A percentile compares a stretch with the other conserved stretches of the same genome.
phyloP scores from a whole-genome alignment of 1,140 invertebrate genomes.

The Teleopsis dalmanni region DNA sequence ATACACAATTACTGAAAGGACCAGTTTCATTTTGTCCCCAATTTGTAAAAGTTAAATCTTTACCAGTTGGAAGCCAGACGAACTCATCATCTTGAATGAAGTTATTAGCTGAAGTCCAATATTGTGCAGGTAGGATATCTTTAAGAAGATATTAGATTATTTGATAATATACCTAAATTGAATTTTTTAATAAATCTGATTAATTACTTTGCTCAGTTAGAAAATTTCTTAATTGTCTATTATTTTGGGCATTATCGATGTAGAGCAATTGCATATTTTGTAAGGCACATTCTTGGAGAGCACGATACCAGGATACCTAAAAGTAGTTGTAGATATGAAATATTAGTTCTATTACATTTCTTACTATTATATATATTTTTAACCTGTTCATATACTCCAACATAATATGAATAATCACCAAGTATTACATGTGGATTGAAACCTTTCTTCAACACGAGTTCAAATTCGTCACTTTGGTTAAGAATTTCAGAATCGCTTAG shows the following conservation, averaged over 20 bases:
- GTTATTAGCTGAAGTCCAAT: conserved; percentile 3
- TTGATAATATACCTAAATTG: too few relatives aligned
- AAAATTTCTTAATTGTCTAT: neutral
- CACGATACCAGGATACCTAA: neutral
- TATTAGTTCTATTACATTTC: too few relatives aligned
- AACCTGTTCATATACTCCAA: too few relatives aligned
- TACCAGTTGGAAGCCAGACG: neutral
- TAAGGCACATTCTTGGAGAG: neutral
- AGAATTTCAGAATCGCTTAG: too few relatives aligned
- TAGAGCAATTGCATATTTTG: neutral
- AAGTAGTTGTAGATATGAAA: too few relatives aligned
- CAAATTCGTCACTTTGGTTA: too few relatives aligned
- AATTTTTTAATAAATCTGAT: neutral
- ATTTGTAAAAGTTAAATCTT: neutral
- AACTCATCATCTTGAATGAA: neutral
- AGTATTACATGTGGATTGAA: too few relatives aligned
- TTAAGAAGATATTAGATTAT: too few relatives aligned
- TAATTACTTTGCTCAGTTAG: neutral
- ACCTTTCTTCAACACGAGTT: too few relatives aligned
- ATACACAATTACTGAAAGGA: neutral
- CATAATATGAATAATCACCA: too few relatives aligned
- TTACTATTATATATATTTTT: too few relatives aligned
- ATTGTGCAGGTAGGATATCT: neutral
- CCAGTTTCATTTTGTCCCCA: neutral
- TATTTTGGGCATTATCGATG: neutral